Evolutionary conservation across 2,888 invertebrate genomes (phyloP), one percentile per base, ranked within the genome.

Genomic region (Tetropium fuscum): DNA sequence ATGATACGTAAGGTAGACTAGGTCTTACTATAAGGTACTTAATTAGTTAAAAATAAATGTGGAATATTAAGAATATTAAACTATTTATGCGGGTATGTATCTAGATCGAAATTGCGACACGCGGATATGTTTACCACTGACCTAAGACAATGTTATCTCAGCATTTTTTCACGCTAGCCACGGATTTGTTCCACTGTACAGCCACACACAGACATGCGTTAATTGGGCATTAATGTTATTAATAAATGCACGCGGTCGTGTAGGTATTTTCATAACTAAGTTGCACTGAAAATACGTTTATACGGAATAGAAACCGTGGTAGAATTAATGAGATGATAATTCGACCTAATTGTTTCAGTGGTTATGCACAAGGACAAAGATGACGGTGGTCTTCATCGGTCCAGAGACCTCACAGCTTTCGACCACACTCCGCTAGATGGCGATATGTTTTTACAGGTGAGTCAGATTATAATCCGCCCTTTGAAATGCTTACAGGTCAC

Each of bases 291-390:
- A 47, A 10, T 32, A 34, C 11, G 13, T 32, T 20, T 34, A 44
- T 20, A 25, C 32, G 20, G 19, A 6, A 32, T 32, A 32, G 32
- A 45, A 32, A 32, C 32, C 18, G 8, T 1, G 11, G 1, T 15
- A 3, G 44, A 7, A 32, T 49, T 49, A 16, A 25, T 16, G 27
- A 13, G 4, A 10, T 51, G 27, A 40, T 51, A 40, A 25, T 38
- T 47, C 20, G 8, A 53, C 54, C 40, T 60, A 66, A 73, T 82
- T 83, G 81, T 90, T 90, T 0, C 89, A 95, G 95, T 94, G 83
- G 94, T 94, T 78, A 94, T 95, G 93, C 93, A 94, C 87, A 94
- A 95, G 84, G 94, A 94, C 78, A 95, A 95, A 81, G 95, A 95
- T 74, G 93, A 94, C 64, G 4, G 86, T 70, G 85, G 90, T 66